Evolutionary conservation across 2,888 invertebrate genomes (phyloP).

Genomic region (Apotomis betuletana): DNA sequence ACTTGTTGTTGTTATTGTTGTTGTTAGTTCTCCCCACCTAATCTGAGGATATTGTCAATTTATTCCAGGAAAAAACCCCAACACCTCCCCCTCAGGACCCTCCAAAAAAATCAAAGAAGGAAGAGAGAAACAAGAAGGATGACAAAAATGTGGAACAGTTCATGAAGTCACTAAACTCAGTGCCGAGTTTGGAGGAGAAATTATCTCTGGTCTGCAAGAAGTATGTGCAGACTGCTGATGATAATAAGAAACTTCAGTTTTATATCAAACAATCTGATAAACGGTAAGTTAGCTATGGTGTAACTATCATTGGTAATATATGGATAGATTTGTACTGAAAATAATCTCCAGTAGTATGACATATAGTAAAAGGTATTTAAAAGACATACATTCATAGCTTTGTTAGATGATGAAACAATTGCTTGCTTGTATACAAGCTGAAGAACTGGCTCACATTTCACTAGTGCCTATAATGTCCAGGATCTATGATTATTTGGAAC

Average conservation of each 20-base stretch:
- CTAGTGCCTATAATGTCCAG: no score
- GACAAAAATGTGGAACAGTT: slow-evolving; percentile 87
- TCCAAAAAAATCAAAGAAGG: slow-evolving; percentile 72
- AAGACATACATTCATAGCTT: no score
- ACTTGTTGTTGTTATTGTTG: no score
- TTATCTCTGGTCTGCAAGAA: slow-evolving; percentile 88
- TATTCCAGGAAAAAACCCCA: slow-evolving; percentile 59
- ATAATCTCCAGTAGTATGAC: no score
- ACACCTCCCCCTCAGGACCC: slow-evolving; percentile 53
- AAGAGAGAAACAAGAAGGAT: slow-evolving; percentile 75
- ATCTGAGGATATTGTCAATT: neutral
- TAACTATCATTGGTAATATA: no score
- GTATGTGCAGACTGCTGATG: slow-evolving; percentile 90
- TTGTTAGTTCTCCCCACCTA: neutral
- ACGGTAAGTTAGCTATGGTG: slow-evolving; percentile 52
- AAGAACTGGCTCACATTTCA: no score
- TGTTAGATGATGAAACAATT: no score
- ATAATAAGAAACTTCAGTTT: slow-evolving; percentile 85
- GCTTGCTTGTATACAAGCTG: no score
- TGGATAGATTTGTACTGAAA: no score
- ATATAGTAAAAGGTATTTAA: no score
- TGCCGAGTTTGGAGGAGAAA: slow-evolving; percentile 87
- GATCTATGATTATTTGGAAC: no score
- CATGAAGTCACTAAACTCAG: slow-evolving; percentile 83
- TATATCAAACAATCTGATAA: slow-evolving; percentile 85